Percentiles rank a stretch among this genome's conserved stretches.
These are phyloP conservation scores for Pelmatolapia mariae DNA, from an alignment of 2,113 vertebrate genomes.

Conservation along the genomic window DNA sequence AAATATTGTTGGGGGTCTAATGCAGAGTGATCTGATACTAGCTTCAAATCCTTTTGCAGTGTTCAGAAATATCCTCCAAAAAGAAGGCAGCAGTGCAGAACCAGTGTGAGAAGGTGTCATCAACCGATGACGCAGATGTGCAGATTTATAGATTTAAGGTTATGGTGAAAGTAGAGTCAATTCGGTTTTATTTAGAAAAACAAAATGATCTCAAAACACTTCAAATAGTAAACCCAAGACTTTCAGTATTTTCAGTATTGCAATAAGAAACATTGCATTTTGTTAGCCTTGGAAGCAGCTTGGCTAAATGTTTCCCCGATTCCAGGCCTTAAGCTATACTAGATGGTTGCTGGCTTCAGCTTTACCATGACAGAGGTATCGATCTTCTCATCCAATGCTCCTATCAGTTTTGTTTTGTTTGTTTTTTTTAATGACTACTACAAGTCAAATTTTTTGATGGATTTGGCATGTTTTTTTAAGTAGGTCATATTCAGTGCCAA, in stretches of 20 bases:
- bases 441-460: background rate
- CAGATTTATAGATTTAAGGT: background rate
- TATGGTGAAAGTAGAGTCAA: background rate
- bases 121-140: background rate
- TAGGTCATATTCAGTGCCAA: background rate
- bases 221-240: background rate
- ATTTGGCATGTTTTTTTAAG: background rate
- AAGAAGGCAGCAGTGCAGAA: background rate
- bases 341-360: background rate
- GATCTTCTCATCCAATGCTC: background rate
- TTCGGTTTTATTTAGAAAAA: background rate
- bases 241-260: background rate
- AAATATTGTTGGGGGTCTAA: background rate
- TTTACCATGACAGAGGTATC: background rate
- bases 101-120: background rate
- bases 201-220: background rate
- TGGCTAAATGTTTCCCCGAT: background rate
- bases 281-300: background rate
- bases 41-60: background rate
- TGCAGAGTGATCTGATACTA: background rate
- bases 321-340: background rate
- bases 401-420: rapidly evolving
- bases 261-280: background rate
- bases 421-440: background rate
- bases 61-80: background rate